These are phyloP conservation scores for Macrocentrus cingulum DNA, from an alignment of 1,140 invertebrate genomes.

Conservation along the genomic window DNA sequence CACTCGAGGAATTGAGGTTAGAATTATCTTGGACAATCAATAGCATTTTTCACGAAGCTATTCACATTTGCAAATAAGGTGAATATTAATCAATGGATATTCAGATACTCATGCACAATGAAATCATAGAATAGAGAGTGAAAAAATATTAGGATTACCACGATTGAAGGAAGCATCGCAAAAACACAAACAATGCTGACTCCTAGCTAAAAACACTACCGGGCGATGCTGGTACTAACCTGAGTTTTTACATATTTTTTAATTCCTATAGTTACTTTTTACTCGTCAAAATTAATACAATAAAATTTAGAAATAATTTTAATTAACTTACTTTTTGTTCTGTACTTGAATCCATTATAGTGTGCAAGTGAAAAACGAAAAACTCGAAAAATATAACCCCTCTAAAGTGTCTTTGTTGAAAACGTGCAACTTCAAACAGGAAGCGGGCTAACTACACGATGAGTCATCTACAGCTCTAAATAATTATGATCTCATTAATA, in stretches of 20 bases:
- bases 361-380: constrained; percentile 36
- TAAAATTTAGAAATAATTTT: too few species aligned
- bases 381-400: constrained; percentile 44
- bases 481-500: background rate
- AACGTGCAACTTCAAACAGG: constrained; percentile 55
- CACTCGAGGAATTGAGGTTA: constrained; percentile 1
- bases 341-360: constrained; percentile 49
- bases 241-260: too few species aligned
- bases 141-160: constrained; percentile 30
- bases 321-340: constrained; percentile 44
- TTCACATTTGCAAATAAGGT: background rate
- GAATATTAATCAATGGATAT: background rate
- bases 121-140: background rate
- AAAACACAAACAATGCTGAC: constrained; percentile 33
- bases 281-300: too few species aligned
- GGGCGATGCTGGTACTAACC: constrained; percentile 40
- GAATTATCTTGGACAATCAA: constrained; percentile 12
- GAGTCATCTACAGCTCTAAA: constrained; percentile 1
- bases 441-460: constrained; percentile 33
- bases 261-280: constrained; percentile 4
- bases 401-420: constrained; percentile 40
- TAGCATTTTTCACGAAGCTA: background rate
- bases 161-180: constrained; percentile 33
- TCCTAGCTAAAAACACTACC: constrained; percentile 28
- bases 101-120: background rate